Conservation (phyloP, 2,113 vertebrate genomes). For the Narcine bancroftii region DNA sequence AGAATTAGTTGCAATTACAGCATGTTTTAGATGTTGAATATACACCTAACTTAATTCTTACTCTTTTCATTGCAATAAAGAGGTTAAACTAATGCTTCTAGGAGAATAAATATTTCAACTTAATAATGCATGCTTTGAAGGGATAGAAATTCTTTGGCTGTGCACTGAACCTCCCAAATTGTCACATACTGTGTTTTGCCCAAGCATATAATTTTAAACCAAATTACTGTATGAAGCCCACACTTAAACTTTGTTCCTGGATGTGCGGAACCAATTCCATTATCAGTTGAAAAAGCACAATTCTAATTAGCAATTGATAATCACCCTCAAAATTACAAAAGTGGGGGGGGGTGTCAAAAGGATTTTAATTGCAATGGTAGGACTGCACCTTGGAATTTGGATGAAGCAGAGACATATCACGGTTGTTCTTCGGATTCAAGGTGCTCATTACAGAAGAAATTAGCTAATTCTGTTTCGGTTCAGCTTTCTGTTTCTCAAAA, state of each 20-base stretch:
- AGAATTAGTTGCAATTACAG: not conserved
- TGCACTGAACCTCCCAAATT: not conserved
- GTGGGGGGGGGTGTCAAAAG: not conserved
- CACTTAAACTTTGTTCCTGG: not conserved
- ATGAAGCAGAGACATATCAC: not conserved
- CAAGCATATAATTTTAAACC: not conserved
- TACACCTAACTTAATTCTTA: not conserved
- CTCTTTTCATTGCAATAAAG: not conserved
- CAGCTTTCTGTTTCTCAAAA: not conserved
- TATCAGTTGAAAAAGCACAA: too few relatives aligned
- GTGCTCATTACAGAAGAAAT: not conserved
- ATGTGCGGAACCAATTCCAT: not conserved
- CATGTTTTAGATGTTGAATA: not conserved
- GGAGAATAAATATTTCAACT: not conserved
- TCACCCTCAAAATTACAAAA: not conserved
- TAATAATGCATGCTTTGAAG: not conserved
- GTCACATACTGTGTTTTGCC: not conserved
- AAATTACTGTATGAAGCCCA: not conserved
- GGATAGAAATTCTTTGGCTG: not conserved
- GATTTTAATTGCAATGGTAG: not conserved
- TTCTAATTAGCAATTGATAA: not conserved
- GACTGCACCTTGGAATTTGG: not conserved
- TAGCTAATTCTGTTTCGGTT: not conserved
- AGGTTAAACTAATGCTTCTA: not conserved
- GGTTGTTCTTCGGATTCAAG: not conserved